Base-by-base conservation (phyloP, 2,888 invertebrate genomes). In the Drosophila picticornis region DNA sequence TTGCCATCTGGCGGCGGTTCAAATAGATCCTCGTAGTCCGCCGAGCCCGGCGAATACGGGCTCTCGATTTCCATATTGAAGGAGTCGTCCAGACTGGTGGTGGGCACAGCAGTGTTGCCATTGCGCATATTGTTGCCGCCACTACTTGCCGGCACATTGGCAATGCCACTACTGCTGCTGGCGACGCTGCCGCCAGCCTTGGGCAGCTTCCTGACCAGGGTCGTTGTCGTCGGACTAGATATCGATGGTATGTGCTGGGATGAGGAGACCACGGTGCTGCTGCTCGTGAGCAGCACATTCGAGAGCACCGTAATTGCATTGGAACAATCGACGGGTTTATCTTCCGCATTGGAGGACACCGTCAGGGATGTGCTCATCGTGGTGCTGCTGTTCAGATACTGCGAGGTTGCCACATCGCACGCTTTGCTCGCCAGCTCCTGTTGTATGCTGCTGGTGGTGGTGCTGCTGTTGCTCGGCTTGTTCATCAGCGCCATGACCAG, bases 41-140 rank as follows among this genome's bases (percentile, higher is more conserved):
- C 96, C n/a, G 97, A 97, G 53, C 97, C 97, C 0, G 97, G 97
- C 57, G 97, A 97, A 94, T 98, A 97, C 0, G 98, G 98, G 29
- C 97, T 97, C 81, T 96, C 96, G 91, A 96, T 95, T 19, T 96
- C 96, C 93, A 96, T 94, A 11, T 87, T 77, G 79, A 95, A 95
- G 13, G 90, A 83, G 56, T 94, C 94, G 81, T 96, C 96, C 46
- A 94, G 94, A 7, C 32, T 66, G 7, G 57, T 62, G 11, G 61
- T 53, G 11, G 66, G 57, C 29, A 64, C 70, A 13, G 38, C 62
- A 6, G 63, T 65, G 29, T 63, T 78, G 9, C 90, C 83, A 31
- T 83, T 79, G 1, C 79, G 79, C 38, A 81, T 22, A 16, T 50
- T 56, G 11, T 50, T 51, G 10, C 43, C 59, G 10, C 43, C 65